These are phyloP conservation scores for Rotaria macrura DNA, from an alignment of 2,888 invertebrate species.

Conservation along the genomic window DNA sequence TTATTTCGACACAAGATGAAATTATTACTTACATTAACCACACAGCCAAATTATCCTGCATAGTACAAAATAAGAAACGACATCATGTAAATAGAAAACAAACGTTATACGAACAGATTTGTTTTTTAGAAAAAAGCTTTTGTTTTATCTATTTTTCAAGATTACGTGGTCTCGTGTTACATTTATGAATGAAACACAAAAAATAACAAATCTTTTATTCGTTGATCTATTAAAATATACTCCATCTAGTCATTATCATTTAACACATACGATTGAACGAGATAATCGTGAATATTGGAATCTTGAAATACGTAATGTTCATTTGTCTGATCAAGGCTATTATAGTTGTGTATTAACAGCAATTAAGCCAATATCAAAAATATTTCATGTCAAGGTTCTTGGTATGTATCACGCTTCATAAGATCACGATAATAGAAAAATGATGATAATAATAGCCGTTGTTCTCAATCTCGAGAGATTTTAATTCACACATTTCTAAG, in stretches of 20 bases:
- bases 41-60: constrained; percentile 11
- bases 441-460: background rate
- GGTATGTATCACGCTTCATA: constrained; percentile 7
- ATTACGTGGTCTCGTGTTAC: background rate
- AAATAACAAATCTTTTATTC: background rate
- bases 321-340: background rate
- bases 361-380: constrained; percentile 8
- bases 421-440: background rate
- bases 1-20: background rate
- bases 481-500: background rate
- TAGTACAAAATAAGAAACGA: background rate
- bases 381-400: background rate
- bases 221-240: constrained; percentile 16
- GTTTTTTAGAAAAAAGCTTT: background rate
- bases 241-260: background rate
- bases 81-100: background rate
- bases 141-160: background rate
- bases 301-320: constrained; percentile 11
- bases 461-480: background rate
- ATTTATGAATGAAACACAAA: background rate
- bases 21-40: background rate
- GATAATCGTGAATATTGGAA: constrained; percentile 10
- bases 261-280: constrained; percentile 5
- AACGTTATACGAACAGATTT: too few relatives aligned
- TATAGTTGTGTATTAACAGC: background rate